Base-by-base conservation (phyloP, 2,888 invertebrate species). In the Bruchidius siliquastri region DNA sequence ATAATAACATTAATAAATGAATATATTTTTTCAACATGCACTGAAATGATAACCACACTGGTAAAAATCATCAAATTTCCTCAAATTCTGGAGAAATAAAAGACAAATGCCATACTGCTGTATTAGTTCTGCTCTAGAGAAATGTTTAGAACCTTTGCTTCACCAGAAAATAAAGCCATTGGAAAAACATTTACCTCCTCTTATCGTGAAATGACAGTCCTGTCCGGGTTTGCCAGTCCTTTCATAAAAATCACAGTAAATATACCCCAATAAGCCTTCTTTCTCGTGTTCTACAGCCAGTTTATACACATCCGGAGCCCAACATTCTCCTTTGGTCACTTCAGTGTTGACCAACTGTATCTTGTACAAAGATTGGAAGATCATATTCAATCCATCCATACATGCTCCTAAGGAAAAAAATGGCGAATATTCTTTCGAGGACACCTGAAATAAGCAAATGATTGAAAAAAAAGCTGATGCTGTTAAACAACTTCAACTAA, bases 191-290 rank as follows among this genome's bases (percentile, higher is more conserved):
- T 49, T 49, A 6, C 99, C 98, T 13, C 99, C 99, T 83, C 94
- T 93, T 79, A 99, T 98, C 0, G 99, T 99, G 87, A 98, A 99
- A 87, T 99, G 99, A 83, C 99, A 99, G 86, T 99, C 99, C 88
- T 98, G 98, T 86, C 95, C 93, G 4, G 96, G 95, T 87, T 99
- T 99, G n/a, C 94, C 94, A 22, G 90, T 88, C 72, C 98, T 88
- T 86, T 96, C 96, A 84, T 95, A 99, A 83, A 99, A 93, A 88
- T 99, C 99, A 86, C 99, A 98, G 68, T 78, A 77, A 66, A 78
- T 78, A 68, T 77, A 76, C 0, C 99, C 99, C 49, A 99, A 87
- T 18, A 94, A 85, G 0, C 95, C 95, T 83, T 96, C 94, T 0
- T 86, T 88, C 81, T 94, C 93, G 82, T 97, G 94, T 0, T 92